phyloP scores from a whole-genome alignment of 2,113 vertebrate species.

The Oncorhynchus mykiss region DNA sequence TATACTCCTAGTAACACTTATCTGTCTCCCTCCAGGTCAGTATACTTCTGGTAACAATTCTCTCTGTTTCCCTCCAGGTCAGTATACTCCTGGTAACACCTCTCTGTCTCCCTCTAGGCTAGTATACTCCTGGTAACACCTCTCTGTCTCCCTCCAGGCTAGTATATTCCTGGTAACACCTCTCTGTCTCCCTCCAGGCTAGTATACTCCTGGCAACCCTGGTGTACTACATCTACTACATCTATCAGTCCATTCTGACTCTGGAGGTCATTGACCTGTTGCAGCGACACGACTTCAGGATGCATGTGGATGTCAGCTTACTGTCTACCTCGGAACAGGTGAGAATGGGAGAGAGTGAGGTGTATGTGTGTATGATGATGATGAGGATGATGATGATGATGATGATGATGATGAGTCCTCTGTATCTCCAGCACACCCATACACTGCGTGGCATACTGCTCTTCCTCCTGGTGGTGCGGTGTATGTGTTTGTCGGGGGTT shows the following conservation, averaged over 20 bases:
- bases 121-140: no score
- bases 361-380: background rate
- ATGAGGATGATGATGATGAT: background rate
- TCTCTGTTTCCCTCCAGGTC: no score
- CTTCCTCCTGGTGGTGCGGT: slow-evolving; percentile 71
- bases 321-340: slow-evolving; percentile 74
- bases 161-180: no score
- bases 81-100: no score
- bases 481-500: slow-evolving; percentile 46
- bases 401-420: background rate
- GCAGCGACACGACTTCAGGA: slow-evolving; percentile 56
- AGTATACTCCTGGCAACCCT: slow-evolving; percentile 39
- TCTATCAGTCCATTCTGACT: slow-evolving; percentile 53
- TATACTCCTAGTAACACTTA: slow-evolving; percentile 43
- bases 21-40: slow-evolving; percentile 1
- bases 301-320: slow-evolving; percentile 60
- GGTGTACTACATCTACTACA: slow-evolving; percentile 46
- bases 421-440: slow-evolving; percentile 53
- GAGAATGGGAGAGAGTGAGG: slow-evolving; percentile 16
- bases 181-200: no score
- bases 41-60: no score
- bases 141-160: no score
- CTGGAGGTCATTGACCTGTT: slow-evolving; percentile 59
- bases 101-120: no score
- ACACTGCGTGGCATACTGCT: slow-evolving; percentile 62